Base-by-base conservation (phyloP, 2,888 invertebrate genomes). In the Macrosiphum euphorbiae region DNA sequence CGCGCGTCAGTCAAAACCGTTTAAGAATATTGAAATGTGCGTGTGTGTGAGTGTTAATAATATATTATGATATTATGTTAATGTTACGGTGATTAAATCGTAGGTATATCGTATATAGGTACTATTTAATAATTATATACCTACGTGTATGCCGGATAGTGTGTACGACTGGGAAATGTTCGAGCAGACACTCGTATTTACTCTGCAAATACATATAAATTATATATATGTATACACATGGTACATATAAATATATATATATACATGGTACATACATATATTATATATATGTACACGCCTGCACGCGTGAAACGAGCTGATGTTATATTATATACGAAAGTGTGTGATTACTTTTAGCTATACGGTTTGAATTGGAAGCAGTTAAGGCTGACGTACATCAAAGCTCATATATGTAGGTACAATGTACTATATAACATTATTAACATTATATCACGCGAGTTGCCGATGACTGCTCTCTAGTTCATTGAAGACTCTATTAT, bases 1-100 rank as follows among this genome's bases (percentile, higher is more conserved):
- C 47, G 58, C n/a, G 28, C 41, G 61, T 61, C n/a, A 89, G 89
- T 61, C 61, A 61, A 89, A 89, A 61, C 44, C 61, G 89, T 61
- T 89, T 61, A 44, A n/a, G 28, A 89, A 58, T 28, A 58, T 89
- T 58, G 58, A 58, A 55, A 52, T 50, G 58, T 26, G 13, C 24
- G 35, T 78, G 58, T 41, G 26, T 41, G 41, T 44, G 11, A 41
- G 26, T 88, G 41, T 89, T 58, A 58, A 88, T 88, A 88, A 88
- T 88, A 44, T 88, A 78, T 78, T 20, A 78, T 20, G 35, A 78
- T 78, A 35, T 78, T 78, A 35, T 78, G 78, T 78, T 78, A 20
- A 78, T 78, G 78, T 7, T 20, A 35, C 8, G 78, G 35, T 78
- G 78, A 78, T 78, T 78, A 78, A 78, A 78, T 78, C 78, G 35